Conservation (phyloP, 1,140 invertebrate genomes). For the Bombus waltoni region DNA sequence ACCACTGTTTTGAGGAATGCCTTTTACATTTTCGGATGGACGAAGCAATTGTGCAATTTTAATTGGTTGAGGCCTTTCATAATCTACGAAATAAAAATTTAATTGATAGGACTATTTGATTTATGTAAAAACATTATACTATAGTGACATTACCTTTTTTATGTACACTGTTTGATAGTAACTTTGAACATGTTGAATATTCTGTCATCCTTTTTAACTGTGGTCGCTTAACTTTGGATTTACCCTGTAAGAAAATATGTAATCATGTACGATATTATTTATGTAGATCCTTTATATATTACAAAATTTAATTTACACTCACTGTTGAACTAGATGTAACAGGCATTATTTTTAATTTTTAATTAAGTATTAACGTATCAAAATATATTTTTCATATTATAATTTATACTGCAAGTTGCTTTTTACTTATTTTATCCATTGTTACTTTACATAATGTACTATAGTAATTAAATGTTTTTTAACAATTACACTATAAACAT, state of each 20-base stretch:
- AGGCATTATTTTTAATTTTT: not conserved
- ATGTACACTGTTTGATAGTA: not conserved
- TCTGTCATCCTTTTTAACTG: not conserved
- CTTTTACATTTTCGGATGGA: not conserved
- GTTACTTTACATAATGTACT: not conserved
- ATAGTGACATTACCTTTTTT: conserved; percentile 14
- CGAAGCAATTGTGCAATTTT: conserved; percentile 44
- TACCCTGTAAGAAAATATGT: conserved; percentile 12
- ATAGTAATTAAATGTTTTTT: not conserved
- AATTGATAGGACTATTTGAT: not conserved
- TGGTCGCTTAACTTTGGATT: not conserved
- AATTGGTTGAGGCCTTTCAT: conserved; percentile 39
- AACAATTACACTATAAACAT: not conserved
- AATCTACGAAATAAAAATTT: conserved; percentile 5
- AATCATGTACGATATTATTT: not conserved
- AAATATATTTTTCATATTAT: not conserved
- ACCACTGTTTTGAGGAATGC: conserved; percentile 18
- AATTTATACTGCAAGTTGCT: not conserved
- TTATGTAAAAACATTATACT: not conserved
- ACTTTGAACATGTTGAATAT: not conserved
- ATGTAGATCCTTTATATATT: not conserved
- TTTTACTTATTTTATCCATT: not conserved
- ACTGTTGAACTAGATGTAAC: conserved; percentile 12
- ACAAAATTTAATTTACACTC: not conserved
- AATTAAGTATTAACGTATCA: not conserved